Evolutionary conservation across 2,797 vertebrate species (phyloP).

Genomic region (Gephyroberyx darwinii): DNA sequence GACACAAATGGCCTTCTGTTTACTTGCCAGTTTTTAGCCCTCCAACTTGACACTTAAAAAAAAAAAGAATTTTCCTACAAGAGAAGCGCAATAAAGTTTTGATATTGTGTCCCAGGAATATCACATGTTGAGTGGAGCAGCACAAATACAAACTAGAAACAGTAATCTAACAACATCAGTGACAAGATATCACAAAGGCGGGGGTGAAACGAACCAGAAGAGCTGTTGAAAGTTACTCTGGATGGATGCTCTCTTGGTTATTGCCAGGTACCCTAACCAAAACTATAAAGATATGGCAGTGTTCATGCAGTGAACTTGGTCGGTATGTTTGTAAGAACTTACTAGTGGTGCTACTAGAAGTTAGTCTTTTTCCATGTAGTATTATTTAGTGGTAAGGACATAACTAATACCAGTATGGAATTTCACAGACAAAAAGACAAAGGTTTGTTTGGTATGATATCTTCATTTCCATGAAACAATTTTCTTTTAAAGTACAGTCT

Average conservation of each 20-base stretch:
- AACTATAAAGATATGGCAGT: neutral
- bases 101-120: neutral
- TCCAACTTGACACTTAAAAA: neutral
- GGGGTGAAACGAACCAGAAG: neutral
- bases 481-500: slow-evolving; percentile 53
- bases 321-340: slow-evolving; percentile 5
- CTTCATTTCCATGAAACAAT: slow-evolving; percentile 77
- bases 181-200: neutral
- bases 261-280: neutral
- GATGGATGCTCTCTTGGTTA: neutral
- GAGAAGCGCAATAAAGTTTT: slow-evolving; percentile 8
- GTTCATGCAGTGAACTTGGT: neutral
- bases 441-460: slow-evolving; percentile 61
- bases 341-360: neutral
- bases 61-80: neutral
- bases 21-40: slow-evolving; percentile 19
- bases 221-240: neutral
- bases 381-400: slow-evolving; percentile 25
- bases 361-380: neutral
- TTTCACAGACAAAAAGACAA: slow-evolving; percentile 58
- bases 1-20: slow-evolving; percentile 28
- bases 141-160: neutral
- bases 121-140: neutral
- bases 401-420: slow-evolving; percentile 18
- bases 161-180: neutral